Base-by-base conservation (phyloP, 2,888 invertebrate species). In the Luperina testacea region DNA sequence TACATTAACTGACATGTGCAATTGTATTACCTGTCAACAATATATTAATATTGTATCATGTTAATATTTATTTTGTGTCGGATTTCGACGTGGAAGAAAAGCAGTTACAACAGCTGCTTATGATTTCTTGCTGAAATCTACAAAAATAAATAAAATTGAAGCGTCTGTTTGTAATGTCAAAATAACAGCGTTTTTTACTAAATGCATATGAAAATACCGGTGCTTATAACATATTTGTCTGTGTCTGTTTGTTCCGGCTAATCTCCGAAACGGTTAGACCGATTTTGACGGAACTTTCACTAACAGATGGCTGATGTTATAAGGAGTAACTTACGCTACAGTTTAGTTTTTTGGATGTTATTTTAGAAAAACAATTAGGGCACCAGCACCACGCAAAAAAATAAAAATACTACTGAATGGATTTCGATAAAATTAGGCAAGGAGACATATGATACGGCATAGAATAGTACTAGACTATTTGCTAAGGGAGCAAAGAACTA, bases 11-110 rank as follows among this genome's bases (percentile, higher is more conserved):
- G 70, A 68, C 61, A 75, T 59, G 38, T 61, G 64, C 81, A 73
- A 81, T 80, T 84, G 57, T 80, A 65, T 53, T 80, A 51, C n/a
- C 45, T 38, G 45, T 67, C 61, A 45, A 70, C 38, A 59, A 51
- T 53, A 27, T 45, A 67, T 51, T 42, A 63, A 82, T 75, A 80
- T 83, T 83, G 42, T 63, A 80, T 63, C 45, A 13, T 59, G 67
- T 68, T 79, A 67, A 80, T 81, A 81, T 81, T 84, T 84, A 42
- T 61, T 79, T 84, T 70, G 7, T 51, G 24, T 84, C 48, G 0
- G 17, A 48, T 67, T 67, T 24, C 1, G 80, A 79, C 84, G 13
- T 20, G 48, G 59, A 81, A 79, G 59, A 42, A 57, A 57, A 71
- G 79, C 72, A 79, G 80, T 67, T 81, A 15, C 45, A 79, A 65